Base-by-base conservation (phyloP, 2,888 invertebrate genomes). In the Leptothorax acervorum region DNA sequence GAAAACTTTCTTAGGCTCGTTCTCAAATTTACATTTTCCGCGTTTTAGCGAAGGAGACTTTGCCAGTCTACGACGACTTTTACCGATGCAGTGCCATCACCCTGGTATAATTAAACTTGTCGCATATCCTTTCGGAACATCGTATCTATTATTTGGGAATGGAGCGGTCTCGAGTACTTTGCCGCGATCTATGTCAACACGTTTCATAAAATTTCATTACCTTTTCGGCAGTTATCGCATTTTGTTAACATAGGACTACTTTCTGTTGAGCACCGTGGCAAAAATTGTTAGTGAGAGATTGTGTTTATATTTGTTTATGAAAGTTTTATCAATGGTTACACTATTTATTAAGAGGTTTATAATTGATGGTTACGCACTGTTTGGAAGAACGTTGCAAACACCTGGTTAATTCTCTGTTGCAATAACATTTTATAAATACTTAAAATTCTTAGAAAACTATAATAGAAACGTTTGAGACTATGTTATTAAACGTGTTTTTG, bases 1-100 rank as follows among this genome's bases (percentile, higher is more conserved):
- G 48, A 48, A 71, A 73, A 81, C 79, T 81, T 81, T 73, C 79
- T 73, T 81, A 81, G 79, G 79, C 79, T 81, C 79, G 60, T 81
- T 60, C 79, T 81, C 73, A 81, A 81, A 81, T 81, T 81, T 81
- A 81, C 79, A 81, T 81, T 81, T 79, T 81, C 71, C 73, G 48
- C 48, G 57, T 53, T 53, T 28, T 60, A 71, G 60, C 55, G 73
- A 42, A 42, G 23, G 28, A 28, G 79, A 81, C 73, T 81, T 73
- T 48, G 60, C 48, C 48, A 51, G 79, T 81, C 60, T 60, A 39
- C 48, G 79, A 57, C 71, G 79, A 73, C 79, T 81, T 73, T 81
- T 81, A 73, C 73, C 60, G 48, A 81, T 73, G 48, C 71, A 48
- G 57, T 48, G 79, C 73, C 60, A 73, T 57, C 73, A 53, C 60